Percentiles rank a stretch among this genome's conserved stretches.
Conservation (phyloP, 2,888 invertebrate genomes). For the Drosophila paucipuncta region DNA sequence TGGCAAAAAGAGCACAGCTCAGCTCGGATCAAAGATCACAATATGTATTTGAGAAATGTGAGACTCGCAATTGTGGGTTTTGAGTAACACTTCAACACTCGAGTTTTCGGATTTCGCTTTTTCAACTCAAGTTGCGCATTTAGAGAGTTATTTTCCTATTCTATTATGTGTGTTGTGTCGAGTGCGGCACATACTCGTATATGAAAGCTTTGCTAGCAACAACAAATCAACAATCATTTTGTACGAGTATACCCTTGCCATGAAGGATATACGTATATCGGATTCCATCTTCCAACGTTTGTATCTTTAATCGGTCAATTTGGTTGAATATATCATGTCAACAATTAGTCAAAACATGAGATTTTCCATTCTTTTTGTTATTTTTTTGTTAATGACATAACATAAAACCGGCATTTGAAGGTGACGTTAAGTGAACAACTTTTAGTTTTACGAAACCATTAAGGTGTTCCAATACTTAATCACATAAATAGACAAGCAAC, state of each 20-base stretch:
- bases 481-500: neutral
- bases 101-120: slow-evolving; percentile 18
- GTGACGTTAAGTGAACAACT: neutral
- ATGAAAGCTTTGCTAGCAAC: neutral
- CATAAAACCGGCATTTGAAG: neutral
- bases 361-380: neutral
- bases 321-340: neutral
- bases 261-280: neutral
- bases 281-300: neutral
- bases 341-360: neutral
- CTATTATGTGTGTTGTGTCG: slow-evolving; percentile 1
- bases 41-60: slow-evolving; percentile 25
- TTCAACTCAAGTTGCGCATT: neutral
- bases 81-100: slow-evolving; percentile 18
- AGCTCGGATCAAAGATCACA: slow-evolving; percentile 26
- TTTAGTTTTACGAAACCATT: neutral
- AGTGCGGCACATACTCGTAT: slow-evolving; percentile 1
- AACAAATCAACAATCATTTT: neutral
- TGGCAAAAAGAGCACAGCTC: neutral
- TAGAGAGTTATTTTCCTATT: neutral
- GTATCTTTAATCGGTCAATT: neutral
- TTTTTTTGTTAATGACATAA: neutral
- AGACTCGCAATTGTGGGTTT: neutral
- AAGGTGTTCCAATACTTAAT: neutral
- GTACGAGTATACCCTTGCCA: slow-evolving; percentile 4